A percentile compares a stretch with the other conserved stretches of the same genome.
Conservation (phyloP, 2,113 vertebrate genomes). For the Perognathus longimembris region DNA sequence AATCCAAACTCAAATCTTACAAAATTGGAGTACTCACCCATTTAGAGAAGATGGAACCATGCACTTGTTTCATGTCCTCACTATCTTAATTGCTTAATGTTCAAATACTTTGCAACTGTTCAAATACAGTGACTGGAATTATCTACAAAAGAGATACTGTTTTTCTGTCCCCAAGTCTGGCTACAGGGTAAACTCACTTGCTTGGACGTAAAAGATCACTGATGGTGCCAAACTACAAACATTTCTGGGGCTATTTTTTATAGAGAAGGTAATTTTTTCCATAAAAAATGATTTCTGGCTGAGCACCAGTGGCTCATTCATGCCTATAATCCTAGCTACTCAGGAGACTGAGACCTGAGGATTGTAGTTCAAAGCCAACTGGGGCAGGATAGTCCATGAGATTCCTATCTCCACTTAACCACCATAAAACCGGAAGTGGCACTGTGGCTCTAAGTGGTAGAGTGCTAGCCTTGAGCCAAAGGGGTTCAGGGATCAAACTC, state of each 20-base stretch:
- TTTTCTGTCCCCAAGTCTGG: conserved; percentile 3
- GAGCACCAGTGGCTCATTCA: too few species aligned
- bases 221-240: conserved; percentile 33
- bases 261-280: not conserved
- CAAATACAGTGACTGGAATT: not conserved
- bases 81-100: not conserved
- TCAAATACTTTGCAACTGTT: not conserved
- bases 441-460: too few species aligned
- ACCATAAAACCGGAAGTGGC: too few species aligned
- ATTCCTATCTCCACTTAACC: too few species aligned
- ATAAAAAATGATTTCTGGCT: not conserved
- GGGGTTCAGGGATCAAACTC: too few species aligned
- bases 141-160: not conserved
- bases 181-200: not conserved
- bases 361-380: too few species aligned
- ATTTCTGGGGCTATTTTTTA: conserved; percentile 30
- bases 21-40: conserved; percentile 24
- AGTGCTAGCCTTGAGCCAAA: too few species aligned
- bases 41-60: conserved; percentile 20
- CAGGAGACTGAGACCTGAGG: too few species aligned
- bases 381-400: too few species aligned
- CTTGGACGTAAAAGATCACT: conserved; percentile 46
- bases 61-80: not conserved
- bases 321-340: too few species aligned
- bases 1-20: conserved; percentile 7